Percentiles rank a stretch among this genome's conserved stretches.
phyloP scores from a whole-genome alignment of 2,797 vertebrate species.

The Onychomys torridus region DNA sequence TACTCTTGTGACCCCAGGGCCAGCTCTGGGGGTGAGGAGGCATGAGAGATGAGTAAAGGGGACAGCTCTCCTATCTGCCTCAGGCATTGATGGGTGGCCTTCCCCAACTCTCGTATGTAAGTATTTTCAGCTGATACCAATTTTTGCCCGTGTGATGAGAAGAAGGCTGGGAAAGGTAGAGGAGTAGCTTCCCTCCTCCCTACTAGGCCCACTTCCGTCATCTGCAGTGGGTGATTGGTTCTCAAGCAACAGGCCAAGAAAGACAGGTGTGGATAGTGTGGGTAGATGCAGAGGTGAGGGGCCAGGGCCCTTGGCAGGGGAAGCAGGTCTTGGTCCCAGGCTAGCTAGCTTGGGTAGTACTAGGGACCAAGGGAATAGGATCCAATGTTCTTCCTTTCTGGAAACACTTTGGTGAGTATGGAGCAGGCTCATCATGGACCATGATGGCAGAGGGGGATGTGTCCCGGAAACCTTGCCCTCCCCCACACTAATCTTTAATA shows the following conservation, averaged over 20 bases:
- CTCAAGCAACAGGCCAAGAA: background rate
- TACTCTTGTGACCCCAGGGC: background rate
- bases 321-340: background rate
- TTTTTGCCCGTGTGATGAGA: background rate
- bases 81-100: background rate
- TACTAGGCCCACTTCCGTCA: background rate
- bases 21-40: no score
- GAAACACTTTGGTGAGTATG: conserved; percentile 82
- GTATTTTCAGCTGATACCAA: conserved; percentile 7
- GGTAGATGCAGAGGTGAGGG: background rate
- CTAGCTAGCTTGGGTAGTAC: conserved; percentile 38
- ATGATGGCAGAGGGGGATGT: conserved; percentile 64
- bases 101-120: background rate
- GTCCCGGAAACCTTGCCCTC: background rate
- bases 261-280: background rate
- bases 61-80: background rate
- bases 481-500: background rate
- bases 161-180: background rate
- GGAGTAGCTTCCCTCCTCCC: background rate
- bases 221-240: background rate
- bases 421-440: conserved; percentile 52
- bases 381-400: conserved; percentile 78
- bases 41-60: background rate
- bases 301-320: background rate
- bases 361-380: conserved; percentile 70